Evolutionary conservation across 2,113 vertebrate genomes (phyloP).

Genomic region (Gavialis gangeticus): DNA sequence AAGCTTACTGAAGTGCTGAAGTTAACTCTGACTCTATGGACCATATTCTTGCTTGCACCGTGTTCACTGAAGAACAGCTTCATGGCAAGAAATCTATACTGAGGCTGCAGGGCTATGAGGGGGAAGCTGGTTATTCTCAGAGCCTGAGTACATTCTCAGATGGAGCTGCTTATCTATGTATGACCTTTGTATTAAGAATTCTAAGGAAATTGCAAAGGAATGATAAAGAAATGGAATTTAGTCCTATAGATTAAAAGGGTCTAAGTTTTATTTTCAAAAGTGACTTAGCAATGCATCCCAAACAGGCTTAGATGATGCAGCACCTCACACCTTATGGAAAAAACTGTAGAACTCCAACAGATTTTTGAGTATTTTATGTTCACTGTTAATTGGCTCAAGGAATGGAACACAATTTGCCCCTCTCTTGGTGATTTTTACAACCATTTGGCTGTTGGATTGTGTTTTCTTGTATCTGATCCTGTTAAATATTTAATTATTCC

Average conservation of each 20-base stretch:
- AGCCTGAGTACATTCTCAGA: neutral
- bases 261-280: too few relatives aligned
- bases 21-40: neutral
- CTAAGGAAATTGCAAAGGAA: neutral
- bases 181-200: neutral
- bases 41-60: neutral
- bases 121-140: neutral
- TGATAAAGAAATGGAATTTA: neutral
- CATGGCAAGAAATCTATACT: neutral
- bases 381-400: neutral
- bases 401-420: neutral
- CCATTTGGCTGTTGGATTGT: neutral
- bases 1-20: neutral
- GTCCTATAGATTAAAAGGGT: neutral
- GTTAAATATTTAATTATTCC: constrained; percentile 4
- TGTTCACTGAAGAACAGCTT: neutral
- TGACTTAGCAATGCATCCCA: too few relatives aligned
- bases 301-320: too few relatives aligned
- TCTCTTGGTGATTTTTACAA: neutral
- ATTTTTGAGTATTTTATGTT: neutral
- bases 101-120: rapidly evolving
- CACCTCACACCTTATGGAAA: too few relatives aligned
- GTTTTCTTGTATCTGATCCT: neutral
- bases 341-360: too few relatives aligned
- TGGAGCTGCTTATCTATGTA: neutral